Evolutionary conservation across 2,797 vertebrate species (phyloP).

Genomic region (Mormyrops attenuatus): DNA sequence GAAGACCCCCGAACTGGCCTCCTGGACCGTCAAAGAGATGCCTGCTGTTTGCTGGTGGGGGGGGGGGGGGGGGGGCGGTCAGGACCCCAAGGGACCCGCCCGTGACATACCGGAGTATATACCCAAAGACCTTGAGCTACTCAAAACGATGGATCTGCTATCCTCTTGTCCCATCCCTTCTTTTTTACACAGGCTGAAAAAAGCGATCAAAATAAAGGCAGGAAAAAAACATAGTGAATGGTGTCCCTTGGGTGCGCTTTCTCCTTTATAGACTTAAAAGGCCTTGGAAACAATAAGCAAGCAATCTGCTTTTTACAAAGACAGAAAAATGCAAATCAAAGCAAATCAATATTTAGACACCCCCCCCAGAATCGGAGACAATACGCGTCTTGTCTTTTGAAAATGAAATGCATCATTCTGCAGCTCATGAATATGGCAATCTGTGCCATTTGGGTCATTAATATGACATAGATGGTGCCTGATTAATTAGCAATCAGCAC

Average conservation of each 20-base stretch:
- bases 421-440: slow-evolving; percentile 62
- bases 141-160: neutral
- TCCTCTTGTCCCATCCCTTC: neutral
- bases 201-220: neutral
- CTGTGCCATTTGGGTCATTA: slow-evolving; percentile 67
- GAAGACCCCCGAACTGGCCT: neutral
- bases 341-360: slow-evolving; percentile 13
- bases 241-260: neutral
- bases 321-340: slow-evolving; percentile 31
- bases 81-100: neutral
- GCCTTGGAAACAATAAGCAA: slow-evolving; percentile 22
- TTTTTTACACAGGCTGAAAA: neutral
- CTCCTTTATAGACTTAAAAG: neutral
- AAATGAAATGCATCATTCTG: slow-evolving; percentile 30
- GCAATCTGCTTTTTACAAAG: slow-evolving; percentile 41
- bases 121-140: neutral
- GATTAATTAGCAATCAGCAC: slow-evolving; percentile 65
- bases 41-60: neutral
- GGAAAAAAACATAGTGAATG: neutral
- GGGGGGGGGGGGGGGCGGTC: neutral
- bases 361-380: slow-evolving; percentile 19
- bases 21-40: neutral
- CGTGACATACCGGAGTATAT: neutral
- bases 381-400: neutral
- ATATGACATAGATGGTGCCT: slow-evolving; percentile 61